Evolutionary conservation across 2,888 invertebrate genomes (phyloP).

Genomic region (Ormyrus rosae): DNA sequence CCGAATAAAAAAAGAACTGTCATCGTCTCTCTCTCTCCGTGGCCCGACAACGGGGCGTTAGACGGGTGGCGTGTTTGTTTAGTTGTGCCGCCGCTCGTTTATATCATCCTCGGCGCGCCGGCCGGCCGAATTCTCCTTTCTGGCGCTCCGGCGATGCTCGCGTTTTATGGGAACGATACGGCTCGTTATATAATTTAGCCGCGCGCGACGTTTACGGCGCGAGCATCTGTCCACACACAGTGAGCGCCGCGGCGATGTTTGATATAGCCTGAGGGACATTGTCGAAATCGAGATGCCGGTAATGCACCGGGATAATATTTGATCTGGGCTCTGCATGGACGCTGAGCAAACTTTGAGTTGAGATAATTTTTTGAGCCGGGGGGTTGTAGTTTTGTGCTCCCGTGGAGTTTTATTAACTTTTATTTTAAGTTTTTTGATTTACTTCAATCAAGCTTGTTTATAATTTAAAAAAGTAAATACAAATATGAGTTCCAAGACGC

Average conservation of each 20-base stretch:
- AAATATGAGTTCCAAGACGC: too few species aligned
- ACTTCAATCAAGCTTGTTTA: too few species aligned
- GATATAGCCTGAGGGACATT: neutral
- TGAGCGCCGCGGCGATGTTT: neutral
- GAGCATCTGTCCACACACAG: constrained; percentile 39
- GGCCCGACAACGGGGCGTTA: neutral
- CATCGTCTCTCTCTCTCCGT: neutral
- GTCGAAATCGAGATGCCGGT: constrained; percentile 6
- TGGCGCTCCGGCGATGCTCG: constrained; percentile 46
- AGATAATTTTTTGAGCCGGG: too few species aligned
- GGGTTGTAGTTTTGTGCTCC: too few species aligned
- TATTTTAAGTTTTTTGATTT: too few species aligned
- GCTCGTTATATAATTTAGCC: constrained; percentile 48
- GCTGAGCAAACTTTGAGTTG: too few species aligned
- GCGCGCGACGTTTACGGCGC: constrained; percentile 13
- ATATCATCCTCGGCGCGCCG: constrained; percentile 24
- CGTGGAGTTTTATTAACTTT: too few species aligned
- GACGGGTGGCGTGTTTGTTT: constrained; percentile 59
- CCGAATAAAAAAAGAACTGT: constrained; percentile 3
- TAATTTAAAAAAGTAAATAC: too few species aligned
- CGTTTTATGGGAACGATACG: constrained; percentile 47
- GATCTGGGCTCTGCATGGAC: too few species aligned
- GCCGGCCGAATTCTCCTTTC: constrained; percentile 43
- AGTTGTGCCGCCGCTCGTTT: constrained; percentile 56
- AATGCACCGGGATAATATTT: too few species aligned